Percentiles rank a stretch among this genome's conserved stretches.
Evolutionary conservation across 2,113 vertebrate species (phyloP).

Genomic region (Sinocyclocheilus anophthalmus): DNA sequence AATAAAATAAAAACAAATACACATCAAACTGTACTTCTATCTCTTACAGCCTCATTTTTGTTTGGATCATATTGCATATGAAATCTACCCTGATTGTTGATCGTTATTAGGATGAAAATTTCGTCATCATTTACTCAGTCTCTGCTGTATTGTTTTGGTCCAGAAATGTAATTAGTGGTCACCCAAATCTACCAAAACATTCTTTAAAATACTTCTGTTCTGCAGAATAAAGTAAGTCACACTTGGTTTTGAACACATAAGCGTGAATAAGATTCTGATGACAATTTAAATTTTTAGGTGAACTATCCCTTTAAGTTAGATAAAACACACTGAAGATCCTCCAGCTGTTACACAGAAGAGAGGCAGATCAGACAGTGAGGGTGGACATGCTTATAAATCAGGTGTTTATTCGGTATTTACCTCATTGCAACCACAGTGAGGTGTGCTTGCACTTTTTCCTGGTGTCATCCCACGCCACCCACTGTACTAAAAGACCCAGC

Average conservation of each 20-base stretch:
- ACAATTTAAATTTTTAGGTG: background rate
- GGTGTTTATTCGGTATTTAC: constrained; percentile 13
- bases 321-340: background rate
- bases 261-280: background rate
- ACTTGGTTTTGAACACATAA: background rate
- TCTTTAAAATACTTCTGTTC: background rate
- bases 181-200: too few species aligned
- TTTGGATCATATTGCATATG: too few species aligned
- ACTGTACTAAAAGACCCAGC: background rate
- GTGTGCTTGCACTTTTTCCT: constrained; percentile 13
- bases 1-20: too few species aligned
- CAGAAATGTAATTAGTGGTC: too few species aligned
- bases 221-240: background rate
- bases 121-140: too few species aligned
- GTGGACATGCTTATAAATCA: background rate
- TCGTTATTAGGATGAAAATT: background rate
- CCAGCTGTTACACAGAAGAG: background rate
- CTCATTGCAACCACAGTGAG: too few species aligned
- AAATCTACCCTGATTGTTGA: too few species aligned
- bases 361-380: background rate
- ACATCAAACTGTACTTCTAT: too few species aligned
- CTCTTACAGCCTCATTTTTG: too few species aligned
- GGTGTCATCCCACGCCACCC: background rate
- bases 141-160: too few species aligned
- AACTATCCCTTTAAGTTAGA: background rate